Evolutionary conservation across 2,797 vertebrate species (phyloP).

Genomic region (Discoglossus pictus): DNA sequence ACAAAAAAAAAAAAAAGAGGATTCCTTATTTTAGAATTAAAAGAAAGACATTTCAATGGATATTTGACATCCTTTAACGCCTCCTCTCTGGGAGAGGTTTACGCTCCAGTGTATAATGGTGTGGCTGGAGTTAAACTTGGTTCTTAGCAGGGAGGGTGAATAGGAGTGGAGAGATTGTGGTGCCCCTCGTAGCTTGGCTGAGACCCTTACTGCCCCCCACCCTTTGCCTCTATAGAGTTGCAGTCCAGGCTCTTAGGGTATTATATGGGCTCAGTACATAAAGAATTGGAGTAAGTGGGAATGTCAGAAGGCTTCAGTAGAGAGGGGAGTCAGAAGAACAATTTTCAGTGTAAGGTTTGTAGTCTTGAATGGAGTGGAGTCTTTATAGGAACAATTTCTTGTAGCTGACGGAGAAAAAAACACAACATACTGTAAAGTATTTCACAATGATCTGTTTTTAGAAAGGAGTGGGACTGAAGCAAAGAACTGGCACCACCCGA

Average conservation of each 20-base stretch:
- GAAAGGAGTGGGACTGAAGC: no score
- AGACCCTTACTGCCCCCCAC: not conserved
- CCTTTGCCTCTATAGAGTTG: not conserved
- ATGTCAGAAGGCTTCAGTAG: not conserved
- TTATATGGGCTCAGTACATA: not conserved
- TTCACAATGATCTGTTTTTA: no score
- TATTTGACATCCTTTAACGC: not conserved
- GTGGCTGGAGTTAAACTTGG: slow-evolving; percentile 1
- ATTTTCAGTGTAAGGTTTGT: not conserved
- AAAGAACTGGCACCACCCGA: no score
- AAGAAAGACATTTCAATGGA: not conserved
- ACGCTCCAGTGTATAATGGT: slow-evolving; percentile 32
- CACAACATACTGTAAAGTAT: slow-evolving; percentile 12
- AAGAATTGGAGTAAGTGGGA: no score
- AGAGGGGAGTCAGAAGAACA: not conserved
- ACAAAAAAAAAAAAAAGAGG: slow-evolving; percentile 67
- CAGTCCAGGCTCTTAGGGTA: slow-evolving; percentile 17
- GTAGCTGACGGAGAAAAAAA: slow-evolving; percentile 20
- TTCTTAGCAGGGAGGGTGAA: not conserved
- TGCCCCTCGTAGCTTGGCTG: not conserved
- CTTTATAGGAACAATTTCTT: slow-evolving; percentile 6
- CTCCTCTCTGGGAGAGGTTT: slow-evolving; percentile 1
- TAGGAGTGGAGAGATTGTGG: not conserved
- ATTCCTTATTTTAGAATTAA: no score
- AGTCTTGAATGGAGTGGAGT: slow-evolving; percentile 1